phyloP scores from a whole-genome alignment of 1,140 invertebrate genomes.

The Camponotus pennsylvanicus region DNA sequence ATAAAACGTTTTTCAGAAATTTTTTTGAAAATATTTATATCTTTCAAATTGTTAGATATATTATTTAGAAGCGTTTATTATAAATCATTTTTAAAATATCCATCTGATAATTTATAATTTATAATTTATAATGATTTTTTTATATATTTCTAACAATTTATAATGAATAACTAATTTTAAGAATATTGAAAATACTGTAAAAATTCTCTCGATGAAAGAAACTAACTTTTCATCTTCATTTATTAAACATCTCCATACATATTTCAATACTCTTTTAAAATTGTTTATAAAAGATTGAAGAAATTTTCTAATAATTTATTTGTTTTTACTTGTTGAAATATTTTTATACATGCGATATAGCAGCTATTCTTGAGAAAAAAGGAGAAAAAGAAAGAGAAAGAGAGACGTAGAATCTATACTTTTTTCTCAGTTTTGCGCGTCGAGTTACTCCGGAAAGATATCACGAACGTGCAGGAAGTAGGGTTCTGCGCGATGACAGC shows the following conservation, averaged over 20 bases:
- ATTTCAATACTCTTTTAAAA: neutral
- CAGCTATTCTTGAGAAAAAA: no score
- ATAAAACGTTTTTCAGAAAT: neutral
- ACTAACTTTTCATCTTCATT: neutral
- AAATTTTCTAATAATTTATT: neutral
- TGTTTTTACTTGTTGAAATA: neutral
- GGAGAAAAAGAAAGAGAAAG: no score
- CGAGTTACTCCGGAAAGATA: neutral
- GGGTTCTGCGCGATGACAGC: neutral
- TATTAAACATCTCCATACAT: neutral
- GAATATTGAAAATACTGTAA: neutral
- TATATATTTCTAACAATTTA: neutral
- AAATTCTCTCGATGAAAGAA: neutral
- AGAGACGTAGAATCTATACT: neutral
- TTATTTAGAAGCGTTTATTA: neutral
- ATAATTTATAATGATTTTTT: neutral
- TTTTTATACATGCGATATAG: neutral
- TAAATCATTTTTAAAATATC: neutral
- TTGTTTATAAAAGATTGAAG: neutral
- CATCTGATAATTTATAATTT: no score
- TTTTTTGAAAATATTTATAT: slow-evolving; percentile 11
- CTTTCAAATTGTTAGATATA: neutral
- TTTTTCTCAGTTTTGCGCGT: neutral
- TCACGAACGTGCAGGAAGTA: neutral
- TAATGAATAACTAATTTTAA: neutral